Percentiles rank a stretch among this genome's conserved stretches.
phyloP scores from a whole-genome alignment of 2,113 vertebrate genomes.

The Triplophysa siluroides region DNA sequence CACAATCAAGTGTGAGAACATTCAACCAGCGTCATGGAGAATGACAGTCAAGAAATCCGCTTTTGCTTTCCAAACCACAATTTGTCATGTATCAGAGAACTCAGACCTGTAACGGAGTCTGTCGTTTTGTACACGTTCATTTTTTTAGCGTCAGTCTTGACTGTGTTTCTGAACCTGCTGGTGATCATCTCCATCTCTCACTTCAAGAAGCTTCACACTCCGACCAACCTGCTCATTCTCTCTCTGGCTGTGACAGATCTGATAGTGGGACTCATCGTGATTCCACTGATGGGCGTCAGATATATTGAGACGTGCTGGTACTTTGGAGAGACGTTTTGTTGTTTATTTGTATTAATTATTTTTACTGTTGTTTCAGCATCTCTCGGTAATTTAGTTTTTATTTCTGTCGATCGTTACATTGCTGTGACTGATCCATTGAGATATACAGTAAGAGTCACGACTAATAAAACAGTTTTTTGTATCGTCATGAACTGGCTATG shows the following conservation, averaged over 20 bases:
- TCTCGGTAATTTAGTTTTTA: slow-evolving; percentile 20
- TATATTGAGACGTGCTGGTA: slow-evolving; percentile 19
- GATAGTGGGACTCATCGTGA: slow-evolving; percentile 3
- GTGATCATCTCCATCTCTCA: slow-evolving; percentile 14
- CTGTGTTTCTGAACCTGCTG: slow-evolving; percentile 35
- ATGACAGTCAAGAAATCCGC: neutral
- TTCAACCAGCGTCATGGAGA: neutral
- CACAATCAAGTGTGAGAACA: too few species aligned
- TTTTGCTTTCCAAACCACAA: slow-evolving; percentile 13
- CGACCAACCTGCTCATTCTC: neutral
- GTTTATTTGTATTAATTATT: neutral
- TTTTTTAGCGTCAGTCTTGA: neutral
- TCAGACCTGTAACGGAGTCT: neutral
- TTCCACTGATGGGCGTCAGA: neutral
- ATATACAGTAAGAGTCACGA: slow-evolving; percentile 11
- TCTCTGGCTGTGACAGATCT: neutral
- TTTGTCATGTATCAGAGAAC: slow-evolving; percentile 5
- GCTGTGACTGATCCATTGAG: slow-evolving; percentile 22
- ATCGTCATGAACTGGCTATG: neutral
- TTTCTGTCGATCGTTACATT: slow-evolving; percentile 29
- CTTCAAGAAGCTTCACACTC: neutral
- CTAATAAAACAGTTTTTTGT: neutral
- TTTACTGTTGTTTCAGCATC: slow-evolving; percentile 11
- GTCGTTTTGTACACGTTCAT: neutral
- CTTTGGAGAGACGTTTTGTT: slow-evolving; percentile 17